Percentiles rank a stretch among this genome's conserved stretches.
Conservation (phyloP, 2,888 invertebrate genomes). For the Zaprionus bogoriensis region DNA sequence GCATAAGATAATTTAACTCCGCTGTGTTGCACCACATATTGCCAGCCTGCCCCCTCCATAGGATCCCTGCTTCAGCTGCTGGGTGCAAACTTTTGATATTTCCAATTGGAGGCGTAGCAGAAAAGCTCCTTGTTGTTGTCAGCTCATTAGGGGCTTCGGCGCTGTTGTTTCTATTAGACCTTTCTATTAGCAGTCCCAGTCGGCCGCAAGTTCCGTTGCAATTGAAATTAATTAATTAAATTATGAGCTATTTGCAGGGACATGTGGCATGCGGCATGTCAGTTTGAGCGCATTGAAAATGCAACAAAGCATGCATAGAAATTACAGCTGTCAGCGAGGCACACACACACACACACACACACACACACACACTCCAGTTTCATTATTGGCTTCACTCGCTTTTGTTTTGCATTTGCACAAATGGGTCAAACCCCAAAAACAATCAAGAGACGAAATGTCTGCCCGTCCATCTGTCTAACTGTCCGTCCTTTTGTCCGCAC, state of each 20-base stretch:
- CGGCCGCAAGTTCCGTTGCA: not conserved
- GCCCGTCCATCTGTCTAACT: not conserved
- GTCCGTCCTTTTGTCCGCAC: not conserved
- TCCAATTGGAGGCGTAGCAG: conserved; percentile 57
- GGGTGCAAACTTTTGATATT: conserved; percentile 57
- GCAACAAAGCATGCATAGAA: conserved; percentile 65
- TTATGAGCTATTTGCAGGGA: conserved; percentile 50
- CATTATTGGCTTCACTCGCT: conserved; percentile 38
- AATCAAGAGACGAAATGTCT: conserved; percentile 51
- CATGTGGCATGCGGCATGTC: conserved; percentile 26
- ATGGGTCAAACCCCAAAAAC: conserved; percentile 77
- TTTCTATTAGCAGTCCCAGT: too few species aligned
- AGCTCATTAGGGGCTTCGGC: conserved; percentile 62
- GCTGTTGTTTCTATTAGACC: conserved; percentile 42
- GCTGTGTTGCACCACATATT: too few species aligned
- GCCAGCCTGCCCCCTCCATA: too few species aligned
- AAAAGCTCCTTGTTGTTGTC: conserved; percentile 45
- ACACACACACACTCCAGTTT: conserved; percentile 10
- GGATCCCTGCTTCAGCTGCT: too few species aligned
- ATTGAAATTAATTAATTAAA: conserved; percentile 76
- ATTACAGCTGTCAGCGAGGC: conserved; percentile 56
- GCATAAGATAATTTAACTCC: too few species aligned
- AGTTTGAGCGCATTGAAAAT: conserved; percentile 42
- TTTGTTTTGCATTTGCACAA: conserved; percentile 73
- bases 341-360: conserved; percentile 4